phyloP scores from a whole-genome alignment of 2,797 vertebrate genomes.

The Sebastes diaconus region DNA sequence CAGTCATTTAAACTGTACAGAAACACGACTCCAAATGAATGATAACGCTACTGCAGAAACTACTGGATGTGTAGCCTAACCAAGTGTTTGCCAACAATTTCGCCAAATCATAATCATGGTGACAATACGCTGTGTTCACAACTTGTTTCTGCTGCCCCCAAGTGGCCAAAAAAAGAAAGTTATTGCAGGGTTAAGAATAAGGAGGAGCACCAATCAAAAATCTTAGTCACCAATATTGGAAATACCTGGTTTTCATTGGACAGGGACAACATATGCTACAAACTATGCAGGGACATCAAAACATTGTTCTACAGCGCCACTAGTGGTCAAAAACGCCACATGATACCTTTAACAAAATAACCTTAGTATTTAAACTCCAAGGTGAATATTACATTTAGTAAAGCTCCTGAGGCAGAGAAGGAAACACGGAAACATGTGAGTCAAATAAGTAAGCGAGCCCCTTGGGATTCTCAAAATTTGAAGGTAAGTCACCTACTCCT shows the following conservation, averaged over 20 bases:
- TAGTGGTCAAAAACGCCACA: not conserved
- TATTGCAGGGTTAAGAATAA: not conserved
- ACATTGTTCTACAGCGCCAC: not conserved
- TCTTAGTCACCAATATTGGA: not conserved
- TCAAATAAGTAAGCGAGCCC: constrained; percentile 1
- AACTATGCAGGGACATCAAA: not conserved
- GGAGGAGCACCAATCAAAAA: not conserved
- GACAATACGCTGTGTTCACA: not conserved
- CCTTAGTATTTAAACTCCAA: constrained; percentile 5
- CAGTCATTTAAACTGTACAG: too few relatives aligned
- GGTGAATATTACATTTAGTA: constrained; percentile 33
- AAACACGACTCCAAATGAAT: not conserved
- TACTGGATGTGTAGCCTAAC: not conserved
- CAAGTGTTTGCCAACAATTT: not conserved
- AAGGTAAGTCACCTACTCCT: constrained; percentile 1
- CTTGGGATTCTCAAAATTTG: constrained; percentile 15
- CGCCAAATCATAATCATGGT: not conserved
- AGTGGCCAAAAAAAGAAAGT: not conserved
- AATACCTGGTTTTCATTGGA: not conserved
- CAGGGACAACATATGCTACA: not conserved
- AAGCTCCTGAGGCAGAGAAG: constrained; percentile 10
- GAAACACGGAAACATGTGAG: constrained; percentile 15
- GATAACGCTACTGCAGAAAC: not conserved
- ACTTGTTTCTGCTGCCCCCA: not conserved
- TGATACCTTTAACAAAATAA: constrained; percentile 1